phyloP scores from a whole-genome alignment of 2,888 invertebrate genomes.

The Copidosoma aretas region DNA sequence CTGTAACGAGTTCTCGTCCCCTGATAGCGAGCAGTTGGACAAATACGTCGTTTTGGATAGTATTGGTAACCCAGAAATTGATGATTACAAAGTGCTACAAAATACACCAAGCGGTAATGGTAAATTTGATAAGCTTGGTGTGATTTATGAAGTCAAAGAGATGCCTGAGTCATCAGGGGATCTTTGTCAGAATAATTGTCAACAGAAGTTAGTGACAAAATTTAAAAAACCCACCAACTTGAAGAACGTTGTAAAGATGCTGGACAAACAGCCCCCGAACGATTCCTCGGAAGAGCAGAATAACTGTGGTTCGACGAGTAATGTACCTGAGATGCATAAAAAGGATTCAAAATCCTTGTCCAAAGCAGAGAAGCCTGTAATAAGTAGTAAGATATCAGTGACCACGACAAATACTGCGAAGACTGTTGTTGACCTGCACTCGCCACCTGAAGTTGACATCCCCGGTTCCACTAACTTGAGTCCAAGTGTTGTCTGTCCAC shows the following conservation, averaged over 20 bases:
- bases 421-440: conserved; percentile 27
- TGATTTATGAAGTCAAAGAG: conserved; percentile 23
- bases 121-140: conserved; percentile 9
- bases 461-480: conserved; percentile 8
- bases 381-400: not conserved
- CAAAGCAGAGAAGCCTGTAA: conserved; percentile 10
- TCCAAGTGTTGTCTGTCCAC: conserved; percentile 28
- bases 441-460: conserved; percentile 25
- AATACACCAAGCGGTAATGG: conserved; percentile 8
- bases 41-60: conserved; percentile 30
- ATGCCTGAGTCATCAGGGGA: conserved; percentile 9
- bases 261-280: not conserved
- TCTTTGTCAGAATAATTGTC: not conserved
- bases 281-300: not conserved
- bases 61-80: conserved; percentile 36
- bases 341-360: conserved; percentile 10
- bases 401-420: not conserved
- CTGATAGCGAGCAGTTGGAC: conserved; percentile 20
- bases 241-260: conserved; percentile 33
- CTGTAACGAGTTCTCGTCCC: conserved; percentile 34
- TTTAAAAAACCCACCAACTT: conserved; percentile 30
- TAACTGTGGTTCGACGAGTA: conserved; percentile 14
- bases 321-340: not conserved
- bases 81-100: conserved; percentile 28
- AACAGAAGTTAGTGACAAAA: not conserved